phyloP scores from a whole-genome alignment of 2,797 vertebrate genomes.

The Novumbra hubbsi region DNA sequence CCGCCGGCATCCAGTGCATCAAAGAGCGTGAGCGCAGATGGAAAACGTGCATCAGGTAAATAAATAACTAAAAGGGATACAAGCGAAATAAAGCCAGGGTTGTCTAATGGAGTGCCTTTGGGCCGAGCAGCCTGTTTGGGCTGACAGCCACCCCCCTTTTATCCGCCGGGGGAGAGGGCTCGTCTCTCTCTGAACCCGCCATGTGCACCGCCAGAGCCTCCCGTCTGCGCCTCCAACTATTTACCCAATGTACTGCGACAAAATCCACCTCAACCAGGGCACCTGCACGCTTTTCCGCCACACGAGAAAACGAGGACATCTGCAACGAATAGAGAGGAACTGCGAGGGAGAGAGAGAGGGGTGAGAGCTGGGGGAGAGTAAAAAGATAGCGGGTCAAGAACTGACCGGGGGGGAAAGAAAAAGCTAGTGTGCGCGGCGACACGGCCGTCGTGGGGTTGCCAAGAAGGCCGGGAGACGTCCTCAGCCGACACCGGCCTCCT shows the following conservation, averaged over 20 bases:
- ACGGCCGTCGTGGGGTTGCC: slow-evolving; percentile 58
- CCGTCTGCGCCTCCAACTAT: not conserved
- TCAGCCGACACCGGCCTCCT: slow-evolving; percentile 51
- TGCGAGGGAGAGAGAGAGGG: not conserved
- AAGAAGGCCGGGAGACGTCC: slow-evolving; percentile 61
- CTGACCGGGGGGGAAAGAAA: slow-evolving; percentile 21
- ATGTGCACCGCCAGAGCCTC: not conserved
- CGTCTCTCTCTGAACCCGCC: slow-evolving; percentile 4
- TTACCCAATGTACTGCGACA: slow-evolving; percentile 5
- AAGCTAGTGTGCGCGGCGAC: slow-evolving; percentile 37
- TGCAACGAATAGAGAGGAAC: not conserved
- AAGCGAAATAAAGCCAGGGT: not conserved
- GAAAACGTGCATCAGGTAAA: not conserved
- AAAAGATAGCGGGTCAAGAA: slow-evolving; percentile 26
- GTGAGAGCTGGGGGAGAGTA: not conserved
- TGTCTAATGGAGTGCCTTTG: not conserved
- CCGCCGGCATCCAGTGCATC: not conserved
- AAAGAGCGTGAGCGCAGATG: not conserved
- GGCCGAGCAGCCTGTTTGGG: not conserved
- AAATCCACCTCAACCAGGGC: not conserved
- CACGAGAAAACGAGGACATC: not conserved
- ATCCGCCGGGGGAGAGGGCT: not conserved
- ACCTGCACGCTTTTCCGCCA: not conserved
- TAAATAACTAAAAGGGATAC: not conserved
- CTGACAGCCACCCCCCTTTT: not conserved